Percentiles rank a stretch among this genome's conserved stretches.
These are phyloP conservation scores for Lysiphlebus fabarum DNA, from an alignment of 1,140 invertebrate genomes.

Conservation along the genomic window DNA sequence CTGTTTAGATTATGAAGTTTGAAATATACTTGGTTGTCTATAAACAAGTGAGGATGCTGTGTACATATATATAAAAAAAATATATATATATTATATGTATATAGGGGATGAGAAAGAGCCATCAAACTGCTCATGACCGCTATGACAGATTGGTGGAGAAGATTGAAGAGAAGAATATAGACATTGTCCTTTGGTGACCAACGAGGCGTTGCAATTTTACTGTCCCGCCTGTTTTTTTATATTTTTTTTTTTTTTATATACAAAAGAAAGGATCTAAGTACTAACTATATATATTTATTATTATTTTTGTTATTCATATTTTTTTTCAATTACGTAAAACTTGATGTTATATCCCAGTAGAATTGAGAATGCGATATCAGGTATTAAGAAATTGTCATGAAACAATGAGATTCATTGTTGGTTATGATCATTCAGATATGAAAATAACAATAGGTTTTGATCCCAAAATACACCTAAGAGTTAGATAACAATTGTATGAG, in stretches of 20 bases:
- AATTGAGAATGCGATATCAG: neutral
- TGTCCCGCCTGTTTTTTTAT: constrained; percentile 23
- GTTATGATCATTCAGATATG: constrained; percentile 39
- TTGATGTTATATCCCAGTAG: neutral
- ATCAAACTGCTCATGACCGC: constrained; percentile 36
- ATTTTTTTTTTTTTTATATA: neutral
- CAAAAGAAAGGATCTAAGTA: neutral
- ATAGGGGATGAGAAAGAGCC: constrained; percentile 29
- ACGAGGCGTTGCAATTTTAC: constrained; percentile 45
- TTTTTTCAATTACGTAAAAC: neutral
- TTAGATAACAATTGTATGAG: constrained; percentile 37
- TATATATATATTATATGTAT: constrained; percentile 17
- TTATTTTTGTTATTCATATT: constrained; percentile 4
- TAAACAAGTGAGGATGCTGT: constrained; percentile 31
- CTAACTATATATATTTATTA: neutral
- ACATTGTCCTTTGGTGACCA: constrained; percentile 43
- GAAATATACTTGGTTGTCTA: constrained; percentile 34
- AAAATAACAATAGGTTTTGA: constrained; percentile 34
- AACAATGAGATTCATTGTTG: constrained; percentile 26
- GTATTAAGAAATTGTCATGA: constrained; percentile 25
- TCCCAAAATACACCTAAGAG: constrained; percentile 45
- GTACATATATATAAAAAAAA: neutral
- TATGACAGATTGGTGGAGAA: constrained; percentile 43
- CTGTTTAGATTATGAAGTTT: constrained; percentile 44
- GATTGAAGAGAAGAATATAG: constrained; percentile 19